These are phyloP conservation scores for Echinarachnius parma DNA, from an alignment of 53 echinoderm and acorn worm species.

Conservation along the genomic window DNA sequence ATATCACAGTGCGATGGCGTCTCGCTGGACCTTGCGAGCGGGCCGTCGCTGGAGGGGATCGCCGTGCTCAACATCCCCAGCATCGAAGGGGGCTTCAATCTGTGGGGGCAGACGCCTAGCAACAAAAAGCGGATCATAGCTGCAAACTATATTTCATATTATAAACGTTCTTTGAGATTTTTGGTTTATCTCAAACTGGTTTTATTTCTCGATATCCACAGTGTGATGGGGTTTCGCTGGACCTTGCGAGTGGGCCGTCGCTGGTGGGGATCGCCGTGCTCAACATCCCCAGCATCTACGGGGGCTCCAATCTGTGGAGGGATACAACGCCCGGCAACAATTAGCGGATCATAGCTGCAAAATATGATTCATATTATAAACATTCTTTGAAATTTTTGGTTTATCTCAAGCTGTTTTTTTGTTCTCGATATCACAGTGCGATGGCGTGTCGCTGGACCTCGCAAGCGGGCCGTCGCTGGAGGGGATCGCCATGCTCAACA, in stretches of 20 bases:
- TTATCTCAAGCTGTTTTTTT: too few species aligned
- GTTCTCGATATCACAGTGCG: too few species aligned
- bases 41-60: slow-evolving; percentile 76
- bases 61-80: slow-evolving; percentile 87
- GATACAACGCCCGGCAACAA: slow-evolving; percentile 88
- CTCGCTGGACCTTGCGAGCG: too few species aligned
- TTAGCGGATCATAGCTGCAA: too few species aligned
- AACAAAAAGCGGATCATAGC: slow-evolving; percentile 77
- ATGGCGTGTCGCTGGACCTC: slow-evolving; percentile 95
- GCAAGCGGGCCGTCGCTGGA: slow-evolving; percentile 91
- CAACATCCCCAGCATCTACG: slow-evolving; percentile 98
- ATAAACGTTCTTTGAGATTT: too few species aligned
- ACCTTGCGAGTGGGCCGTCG: slow-evolving; percentile 91
- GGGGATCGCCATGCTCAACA: slow-evolving; percentile 93
- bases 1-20: too few species aligned
- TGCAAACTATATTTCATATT: too few species aligned
- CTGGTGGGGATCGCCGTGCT: slow-evolving; percentile 91
- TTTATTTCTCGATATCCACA: too few species aligned
- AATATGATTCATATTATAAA: too few species aligned
- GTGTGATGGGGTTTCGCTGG: slow-evolving; percentile 98
- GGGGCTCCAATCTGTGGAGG: slow-evolving; percentile 98
- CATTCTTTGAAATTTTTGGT: too few species aligned
- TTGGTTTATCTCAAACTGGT: too few species aligned
- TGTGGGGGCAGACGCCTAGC: slow-evolving; percentile 83
- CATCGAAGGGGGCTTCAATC: slow-evolving; percentile 83